These are phyloP conservation scores for Halcyon badia DNA, from an alignment of 2,797 vertebrate genomes.

Conservation along the genomic window DNA sequence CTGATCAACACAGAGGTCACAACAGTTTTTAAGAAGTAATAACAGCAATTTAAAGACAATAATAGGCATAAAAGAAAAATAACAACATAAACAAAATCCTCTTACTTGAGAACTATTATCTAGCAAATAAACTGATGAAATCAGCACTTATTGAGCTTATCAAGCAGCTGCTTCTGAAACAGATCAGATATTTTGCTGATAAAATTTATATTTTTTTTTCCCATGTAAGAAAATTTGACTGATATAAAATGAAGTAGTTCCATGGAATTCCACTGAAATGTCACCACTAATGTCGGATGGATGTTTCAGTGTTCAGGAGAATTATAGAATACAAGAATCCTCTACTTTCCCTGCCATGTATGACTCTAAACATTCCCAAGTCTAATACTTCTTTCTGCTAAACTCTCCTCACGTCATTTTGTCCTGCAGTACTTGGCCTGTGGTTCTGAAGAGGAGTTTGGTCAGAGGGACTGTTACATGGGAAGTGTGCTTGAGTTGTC, in stretches of 20 bases:
- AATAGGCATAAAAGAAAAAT: background rate
- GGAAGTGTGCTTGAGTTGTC: background rate
- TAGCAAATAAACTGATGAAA: background rate
- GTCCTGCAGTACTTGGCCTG: background rate
- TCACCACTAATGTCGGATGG: background rate
- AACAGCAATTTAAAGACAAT: background rate
- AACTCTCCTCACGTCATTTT: background rate
- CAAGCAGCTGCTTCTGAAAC: background rate
- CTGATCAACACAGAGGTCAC: background rate
- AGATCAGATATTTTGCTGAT: background rate
- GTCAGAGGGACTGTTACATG: background rate
- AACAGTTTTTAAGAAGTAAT: background rate
- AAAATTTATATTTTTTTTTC: background rate
- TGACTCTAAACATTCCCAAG: background rate
- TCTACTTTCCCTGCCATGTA: background rate
- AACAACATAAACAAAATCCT: background rate
- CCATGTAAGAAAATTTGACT: background rate
- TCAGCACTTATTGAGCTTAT: background rate
- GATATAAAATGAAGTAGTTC: background rate
- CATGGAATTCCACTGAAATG: background rate
- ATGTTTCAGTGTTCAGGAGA: background rate
- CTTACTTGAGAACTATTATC: background rate
- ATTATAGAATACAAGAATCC: background rate
- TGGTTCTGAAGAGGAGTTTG: background rate
- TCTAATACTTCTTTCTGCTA: background rate